Conservation (phyloP, 1,140 invertebrate species). For the Lordiphosa stackelbergi region DNA sequence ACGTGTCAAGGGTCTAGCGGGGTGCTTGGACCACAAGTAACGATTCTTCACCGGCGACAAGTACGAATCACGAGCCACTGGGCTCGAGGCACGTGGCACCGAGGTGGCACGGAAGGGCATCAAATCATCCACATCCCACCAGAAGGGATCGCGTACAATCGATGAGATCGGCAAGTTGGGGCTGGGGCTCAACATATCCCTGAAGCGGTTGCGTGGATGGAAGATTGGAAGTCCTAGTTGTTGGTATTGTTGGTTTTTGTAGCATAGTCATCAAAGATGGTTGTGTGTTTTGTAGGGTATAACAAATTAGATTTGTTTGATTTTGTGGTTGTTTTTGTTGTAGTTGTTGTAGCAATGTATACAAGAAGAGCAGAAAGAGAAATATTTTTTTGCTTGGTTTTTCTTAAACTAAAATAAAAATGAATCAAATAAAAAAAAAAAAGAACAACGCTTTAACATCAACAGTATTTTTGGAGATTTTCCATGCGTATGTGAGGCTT, state of each 20-base stretch:
- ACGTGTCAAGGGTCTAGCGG: slow-evolving; percentile 87
- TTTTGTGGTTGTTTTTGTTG: slow-evolving; percentile 46
- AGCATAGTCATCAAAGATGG: slow-evolving; percentile 40
- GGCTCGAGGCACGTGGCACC: slow-evolving; percentile 79
- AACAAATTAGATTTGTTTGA: slow-evolving; percentile 48
- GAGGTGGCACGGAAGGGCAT: slow-evolving; percentile 83
- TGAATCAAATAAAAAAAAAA: slow-evolving; percentile 66
- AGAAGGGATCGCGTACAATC: slow-evolving; percentile 90
- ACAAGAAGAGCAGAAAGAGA: slow-evolving; percentile 76
- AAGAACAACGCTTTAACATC: slow-evolving; percentile 69
- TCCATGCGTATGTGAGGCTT: slow-evolving; percentile 66
- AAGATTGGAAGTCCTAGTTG: slow-evolving; percentile 83
- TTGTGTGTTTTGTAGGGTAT: slow-evolving; percentile 38
- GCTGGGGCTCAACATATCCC: slow-evolving; percentile 87
- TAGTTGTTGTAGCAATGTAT: slow-evolving; percentile 63
- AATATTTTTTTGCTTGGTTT: slow-evolving; percentile 65
- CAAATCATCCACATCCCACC: slow-evolving; percentile 88
- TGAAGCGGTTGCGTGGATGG: slow-evolving; percentile 83
- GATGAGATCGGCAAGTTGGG: slow-evolving; percentile 86
- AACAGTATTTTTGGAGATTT: slow-evolving; percentile 69
- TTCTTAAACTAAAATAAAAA: slow-evolving; percentile 75
- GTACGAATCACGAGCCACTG: slow-evolving; percentile 89
- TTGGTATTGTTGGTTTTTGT: slow-evolving; percentile 51
- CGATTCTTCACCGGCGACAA: slow-evolving; percentile 91
- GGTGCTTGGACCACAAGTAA: slow-evolving; percentile 92